phyloP scores from a whole-genome alignment of 2,797 vertebrate genomes.

The Phataginus tetradactyla region DNA sequence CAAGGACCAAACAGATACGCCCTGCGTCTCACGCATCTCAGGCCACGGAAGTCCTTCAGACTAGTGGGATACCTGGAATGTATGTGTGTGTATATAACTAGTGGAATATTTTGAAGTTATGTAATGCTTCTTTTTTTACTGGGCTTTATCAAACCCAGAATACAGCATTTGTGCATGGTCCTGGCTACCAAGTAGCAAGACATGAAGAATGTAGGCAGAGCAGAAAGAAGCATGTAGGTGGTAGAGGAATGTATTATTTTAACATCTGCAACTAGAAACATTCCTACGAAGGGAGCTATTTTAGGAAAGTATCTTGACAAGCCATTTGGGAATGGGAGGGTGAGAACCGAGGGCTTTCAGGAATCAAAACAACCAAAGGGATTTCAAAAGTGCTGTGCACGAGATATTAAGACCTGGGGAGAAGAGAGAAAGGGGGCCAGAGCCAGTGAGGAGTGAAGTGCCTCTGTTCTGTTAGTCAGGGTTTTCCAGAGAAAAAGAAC shows the following conservation, averaged over 20 bases:
- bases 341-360: not conserved
- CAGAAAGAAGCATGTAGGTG: not conserved
- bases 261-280: not conserved
- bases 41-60: not conserved
- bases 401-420: not conserved
- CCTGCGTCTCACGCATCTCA: not conserved
- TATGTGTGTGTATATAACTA: not conserved
- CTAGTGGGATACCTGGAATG: not conserved
- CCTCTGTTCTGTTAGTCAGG: not conserved
- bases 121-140: not conserved
- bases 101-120: not conserved
- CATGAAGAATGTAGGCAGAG: not conserved
- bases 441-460: too few relatives aligned
- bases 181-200: not conserved
- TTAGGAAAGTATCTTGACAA: not conserved
- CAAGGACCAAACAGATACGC: not conserved
- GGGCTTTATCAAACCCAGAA: not conserved
- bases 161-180: not conserved
- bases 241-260: not conserved
- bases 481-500: not conserved
- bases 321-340: not conserved
- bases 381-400: not conserved
- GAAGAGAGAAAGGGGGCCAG: not conserved
- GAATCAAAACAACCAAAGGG: not conserved
- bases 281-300: not conserved